Conservation (phyloP, 2,888 invertebrate species). For the Protonemura montana region DNA sequence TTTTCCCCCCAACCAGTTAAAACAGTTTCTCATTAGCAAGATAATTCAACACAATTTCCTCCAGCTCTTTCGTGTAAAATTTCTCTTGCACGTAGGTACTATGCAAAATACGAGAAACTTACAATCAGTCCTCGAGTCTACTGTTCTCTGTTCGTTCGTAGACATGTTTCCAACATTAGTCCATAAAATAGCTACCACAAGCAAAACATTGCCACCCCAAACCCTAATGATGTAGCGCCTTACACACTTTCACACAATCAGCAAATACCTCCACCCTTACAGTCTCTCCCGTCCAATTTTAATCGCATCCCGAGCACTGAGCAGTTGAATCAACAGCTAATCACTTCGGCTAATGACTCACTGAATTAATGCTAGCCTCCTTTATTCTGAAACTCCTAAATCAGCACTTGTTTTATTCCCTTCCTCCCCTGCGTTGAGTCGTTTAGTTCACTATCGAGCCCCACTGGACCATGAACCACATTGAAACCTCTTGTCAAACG, state of each 20-base stretch:
- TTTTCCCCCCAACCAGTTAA: not conserved
- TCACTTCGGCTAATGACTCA: not conserved
- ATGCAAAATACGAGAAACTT: not conserved
- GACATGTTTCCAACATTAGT: not conserved
- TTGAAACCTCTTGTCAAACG: not conserved
- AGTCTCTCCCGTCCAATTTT: not conserved
- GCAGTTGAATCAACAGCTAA: not conserved
- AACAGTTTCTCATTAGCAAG: constrained; percentile 12
- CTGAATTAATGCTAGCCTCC: not conserved
- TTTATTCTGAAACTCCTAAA: not conserved
- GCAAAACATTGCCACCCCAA: not conserved
- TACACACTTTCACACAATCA: not conserved
- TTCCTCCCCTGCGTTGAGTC: not conserved
- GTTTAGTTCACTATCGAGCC: not conserved
- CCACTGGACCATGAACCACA: not conserved
- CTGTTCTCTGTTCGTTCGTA: not conserved
- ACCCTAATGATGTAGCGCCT: not conserved
- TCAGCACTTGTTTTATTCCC: not conserved
- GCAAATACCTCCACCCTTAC: not conserved
- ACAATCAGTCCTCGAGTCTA: not conserved
- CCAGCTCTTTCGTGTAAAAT: not conserved
- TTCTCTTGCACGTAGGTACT: not conserved
- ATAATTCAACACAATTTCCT: not conserved
- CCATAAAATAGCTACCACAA: not conserved
- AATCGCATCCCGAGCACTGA: not conserved